Evolutionary conservation across 2,888 invertebrate genomes (phyloP).

Genomic region (Lithophane leautieri): DNA sequence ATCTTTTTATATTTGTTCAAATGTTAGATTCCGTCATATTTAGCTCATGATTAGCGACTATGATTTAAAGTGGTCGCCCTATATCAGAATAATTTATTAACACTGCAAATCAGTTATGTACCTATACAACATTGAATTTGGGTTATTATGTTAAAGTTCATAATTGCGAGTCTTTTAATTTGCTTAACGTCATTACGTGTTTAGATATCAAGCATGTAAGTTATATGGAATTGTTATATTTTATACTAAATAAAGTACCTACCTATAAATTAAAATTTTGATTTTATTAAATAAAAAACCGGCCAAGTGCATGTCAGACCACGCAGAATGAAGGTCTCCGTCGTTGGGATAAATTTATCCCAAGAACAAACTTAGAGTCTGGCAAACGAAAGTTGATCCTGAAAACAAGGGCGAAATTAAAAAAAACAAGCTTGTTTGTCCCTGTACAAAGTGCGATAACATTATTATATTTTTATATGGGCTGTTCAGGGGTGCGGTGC

Average conservation of each 20-base stretch:
- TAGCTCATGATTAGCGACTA: conserved; percentile 4
- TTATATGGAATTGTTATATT: conserved; percentile 85
- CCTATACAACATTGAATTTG: conserved; percentile 27
- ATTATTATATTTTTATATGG: too few relatives aligned
- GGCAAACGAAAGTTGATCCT: too few relatives aligned
- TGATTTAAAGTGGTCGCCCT: conserved; percentile 12
- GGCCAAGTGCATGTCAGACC: too few relatives aligned
- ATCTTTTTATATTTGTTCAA: conserved; percentile 39
- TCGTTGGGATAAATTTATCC: too few relatives aligned
- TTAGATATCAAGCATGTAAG: conserved; percentile 75
- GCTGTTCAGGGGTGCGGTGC: too few relatives aligned
- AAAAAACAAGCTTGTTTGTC: too few relatives aligned
- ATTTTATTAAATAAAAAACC: conserved; percentile 21
- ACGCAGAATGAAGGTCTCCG: too few relatives aligned
- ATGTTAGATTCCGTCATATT: conserved; percentile 26
- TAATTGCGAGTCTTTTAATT: conserved; percentile 52
- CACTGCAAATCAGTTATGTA: conserved; percentile 3
- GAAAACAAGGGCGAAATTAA: too few relatives aligned
- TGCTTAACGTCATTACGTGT: conserved; percentile 67
- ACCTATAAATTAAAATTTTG: conserved; percentile 63
- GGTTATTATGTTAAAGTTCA: conserved; percentile 41
- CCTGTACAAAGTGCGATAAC: too few relatives aligned
- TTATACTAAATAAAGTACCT: conserved; percentile 85
- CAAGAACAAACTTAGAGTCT: too few relatives aligned
- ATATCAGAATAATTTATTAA: conserved; percentile 11